Base-by-base conservation (phyloP, 2,797 vertebrate species). In the Enteromius mattozi region DNA sequence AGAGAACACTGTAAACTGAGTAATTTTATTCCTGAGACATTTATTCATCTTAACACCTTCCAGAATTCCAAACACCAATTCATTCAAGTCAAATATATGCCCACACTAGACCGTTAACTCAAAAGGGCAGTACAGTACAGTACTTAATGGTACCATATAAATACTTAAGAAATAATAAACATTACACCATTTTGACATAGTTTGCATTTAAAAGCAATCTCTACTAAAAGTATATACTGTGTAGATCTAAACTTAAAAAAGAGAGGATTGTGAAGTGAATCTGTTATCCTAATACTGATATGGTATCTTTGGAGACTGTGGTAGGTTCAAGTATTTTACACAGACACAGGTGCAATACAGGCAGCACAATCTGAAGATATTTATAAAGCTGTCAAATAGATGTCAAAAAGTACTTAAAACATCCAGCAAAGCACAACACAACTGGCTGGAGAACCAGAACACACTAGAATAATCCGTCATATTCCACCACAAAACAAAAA, bases 21-120 rank as follows among this genome's bases (percentile, higher is more conserved):
- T 19, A 4, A 13, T 13, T 88, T 40, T 86, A 83, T 93, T 93
- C 92, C 92, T 93, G 91, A 94, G 91, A 91, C 91, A 91, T 95
- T 94, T 94, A 94, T 93, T 94, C 70, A 82, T 89, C 89, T 87
- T 65, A 90, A 91, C 89, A 89, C 87, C 78, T 84, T 90, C 54
- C 87, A 51, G 81, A 59, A 68, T 90, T 88, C 71, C 88, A 91
- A 92, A 91, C 71, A 81, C 33, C 49, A 76, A 89, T 63, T 71
- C 84, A 83, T 89, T 72, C 24, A 89, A 63, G 61, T 70, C 49
- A 51, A 71, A 68, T 77, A 70, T 78, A 88, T 54, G 33, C 27
- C 19, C 30, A 63, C 66, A 74, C 10, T n/a, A 63, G 33, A 63
- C 19, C 70, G 42, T 81, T 4, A 66, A 12, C 72, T 54, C 33